These are phyloP conservation scores for Melanotaenia duboulayi DNA, from an alignment of 2,113 vertebrate genomes.

Conservation along the genomic window DNA sequence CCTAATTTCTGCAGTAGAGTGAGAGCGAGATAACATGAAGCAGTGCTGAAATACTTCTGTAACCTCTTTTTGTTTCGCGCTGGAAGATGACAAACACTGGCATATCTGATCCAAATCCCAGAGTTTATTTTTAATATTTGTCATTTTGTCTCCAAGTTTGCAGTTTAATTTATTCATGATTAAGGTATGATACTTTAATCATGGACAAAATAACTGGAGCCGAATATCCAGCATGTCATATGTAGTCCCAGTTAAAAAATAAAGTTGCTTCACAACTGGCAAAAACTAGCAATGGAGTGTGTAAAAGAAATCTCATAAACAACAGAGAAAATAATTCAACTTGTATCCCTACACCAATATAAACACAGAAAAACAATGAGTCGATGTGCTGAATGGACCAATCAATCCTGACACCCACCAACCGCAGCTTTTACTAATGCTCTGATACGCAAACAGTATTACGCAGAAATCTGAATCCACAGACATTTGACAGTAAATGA, in stretches of 20 bases:
- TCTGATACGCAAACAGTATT: constrained; percentile 23
- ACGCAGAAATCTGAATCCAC: not conserved
- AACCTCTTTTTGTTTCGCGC: not conserved
- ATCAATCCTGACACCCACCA: constrained; percentile 19
- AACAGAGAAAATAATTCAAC: not conserved
- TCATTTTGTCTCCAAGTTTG: not conserved
- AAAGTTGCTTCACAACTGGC: constrained; percentile 39
- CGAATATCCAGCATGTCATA: not conserved
- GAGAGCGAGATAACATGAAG: constrained; percentile 1
- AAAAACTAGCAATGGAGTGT: constrained; percentile 16
- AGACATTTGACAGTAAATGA: constrained; percentile 4
- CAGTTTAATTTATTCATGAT: no score
- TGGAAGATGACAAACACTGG: not conserved
- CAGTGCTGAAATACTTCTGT: not conserved
- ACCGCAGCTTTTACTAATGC: constrained; percentile 71
- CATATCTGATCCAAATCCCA: not conserved
- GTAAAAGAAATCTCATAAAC: not conserved
- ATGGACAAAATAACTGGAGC: no score
- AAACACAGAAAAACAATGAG: constrained; percentile 22
- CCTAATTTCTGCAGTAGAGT: constrained; percentile 2
- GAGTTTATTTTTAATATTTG: not conserved
- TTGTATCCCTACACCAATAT: not conserved
- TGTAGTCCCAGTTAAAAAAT: not conserved
- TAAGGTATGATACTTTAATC: no score
- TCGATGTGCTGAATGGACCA: constrained; percentile 19